phyloP scores from a whole-genome alignment of 2,113 vertebrate species.

The Cryptomyrus ogoouensis region DNA sequence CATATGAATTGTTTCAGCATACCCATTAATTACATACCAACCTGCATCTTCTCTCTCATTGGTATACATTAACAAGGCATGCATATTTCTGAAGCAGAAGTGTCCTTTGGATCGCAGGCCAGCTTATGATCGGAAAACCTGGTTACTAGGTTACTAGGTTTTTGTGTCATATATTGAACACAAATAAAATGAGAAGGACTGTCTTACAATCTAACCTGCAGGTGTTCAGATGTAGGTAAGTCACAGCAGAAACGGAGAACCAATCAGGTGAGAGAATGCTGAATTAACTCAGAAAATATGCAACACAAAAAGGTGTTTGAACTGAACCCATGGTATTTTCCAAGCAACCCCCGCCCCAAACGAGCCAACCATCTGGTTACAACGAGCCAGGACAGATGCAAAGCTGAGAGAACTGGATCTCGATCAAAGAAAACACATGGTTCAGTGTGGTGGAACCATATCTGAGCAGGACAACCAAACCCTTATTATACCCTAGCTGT shows the following conservation, averaged over 20 bases:
- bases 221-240: background rate
- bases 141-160: background rate
- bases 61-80: background rate
- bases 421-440: conserved; percentile 4
- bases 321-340: background rate
- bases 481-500: background rate
- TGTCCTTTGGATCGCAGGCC: background rate
- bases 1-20: conserved; percentile 28
- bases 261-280: conserved; percentile 31
- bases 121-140: background rate
- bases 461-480: background rate
- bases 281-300: background rate
- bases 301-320: conserved; percentile 1
- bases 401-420: conserved; percentile 2
- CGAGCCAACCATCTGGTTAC: conserved; percentile 4
- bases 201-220: background rate
- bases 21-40: conserved; percentile 27
- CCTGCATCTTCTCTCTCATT: background rate
- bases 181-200: background rate
- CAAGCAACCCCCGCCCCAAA: background rate
- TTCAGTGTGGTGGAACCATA: background rate
- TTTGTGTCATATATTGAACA: background rate
- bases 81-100: background rate
- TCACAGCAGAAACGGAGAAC: conserved; percentile 26
- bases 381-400: background rate